These are phyloP conservation scores for Arctocebus calabarensis DNA, from an alignment of 2,797 vertebrate genomes.

Conservation along the genomic window DNA sequence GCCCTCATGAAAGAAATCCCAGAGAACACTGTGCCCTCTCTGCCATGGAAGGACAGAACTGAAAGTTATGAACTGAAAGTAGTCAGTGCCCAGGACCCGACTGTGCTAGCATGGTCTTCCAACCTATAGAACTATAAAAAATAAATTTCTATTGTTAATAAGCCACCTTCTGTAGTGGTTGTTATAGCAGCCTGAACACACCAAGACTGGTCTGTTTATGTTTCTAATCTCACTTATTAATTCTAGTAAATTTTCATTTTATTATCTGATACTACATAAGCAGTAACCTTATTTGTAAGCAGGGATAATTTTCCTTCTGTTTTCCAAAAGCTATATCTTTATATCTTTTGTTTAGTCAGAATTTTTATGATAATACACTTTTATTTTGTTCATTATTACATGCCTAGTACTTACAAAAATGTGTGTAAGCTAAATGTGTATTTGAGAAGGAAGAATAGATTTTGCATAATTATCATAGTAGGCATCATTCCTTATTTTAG, in stretches of 20 bases:
- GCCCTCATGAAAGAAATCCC: not conserved
- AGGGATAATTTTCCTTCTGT: constrained; percentile 26
- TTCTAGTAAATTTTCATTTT: constrained; percentile 47
- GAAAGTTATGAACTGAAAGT: not conserved
- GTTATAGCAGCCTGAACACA: not conserved
- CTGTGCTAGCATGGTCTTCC: not conserved
- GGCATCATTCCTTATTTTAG: constrained; percentile 13
- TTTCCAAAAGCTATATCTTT: constrained; percentile 9
- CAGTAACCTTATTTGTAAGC: constrained; percentile 22
- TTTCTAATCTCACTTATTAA: constrained; percentile 55
- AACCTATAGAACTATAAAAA: not conserved
- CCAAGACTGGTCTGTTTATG: not conserved
- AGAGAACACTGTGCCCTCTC: not conserved
- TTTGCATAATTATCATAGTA: constrained; percentile 15
- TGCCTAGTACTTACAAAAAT: not conserved
- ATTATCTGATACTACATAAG: constrained; percentile 10
- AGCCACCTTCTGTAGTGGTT: not conserved
- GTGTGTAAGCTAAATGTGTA: not conserved
- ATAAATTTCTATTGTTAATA: not conserved
- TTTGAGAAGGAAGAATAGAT: constrained; percentile 30
- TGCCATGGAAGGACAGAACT: not conserved
- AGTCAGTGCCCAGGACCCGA: not conserved
- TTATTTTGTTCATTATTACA: constrained; percentile 47
- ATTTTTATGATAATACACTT: constrained; percentile 11
- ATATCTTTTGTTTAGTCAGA: constrained; percentile 55